Evolutionary conservation across 2,113 vertebrate genomes (phyloP), one percentile per base, ranked within the genome.

Genomic region (Manacus vitellinus): DNA sequence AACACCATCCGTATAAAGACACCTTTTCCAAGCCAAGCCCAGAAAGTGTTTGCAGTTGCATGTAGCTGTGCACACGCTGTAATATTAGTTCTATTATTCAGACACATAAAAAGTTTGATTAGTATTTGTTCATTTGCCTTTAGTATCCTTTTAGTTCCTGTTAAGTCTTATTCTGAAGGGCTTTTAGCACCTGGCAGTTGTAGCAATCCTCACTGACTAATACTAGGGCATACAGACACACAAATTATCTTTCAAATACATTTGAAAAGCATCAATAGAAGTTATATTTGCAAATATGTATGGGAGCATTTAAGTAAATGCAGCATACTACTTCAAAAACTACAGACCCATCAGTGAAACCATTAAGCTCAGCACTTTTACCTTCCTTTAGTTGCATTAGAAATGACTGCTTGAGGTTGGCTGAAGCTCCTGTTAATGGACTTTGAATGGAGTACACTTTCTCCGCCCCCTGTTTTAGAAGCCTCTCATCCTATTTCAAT

Each of bases 331-430:
- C n/a, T 93, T 94, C 31, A 31, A 79, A 82, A 82, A 85, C 49
- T 67, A 92, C 49, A 92, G 77, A 74, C 23, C 46, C 55, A 89
- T 51, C 58, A 65, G 58, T 41, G 81, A 96, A 86, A 76, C 41
- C 67, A 86, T 89, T 92, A 87, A 93, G 76, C 71, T 90, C 49
- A 94, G 68, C 88, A 83, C 70, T 94, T 92, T 83, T 52, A 92
- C 85, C 79, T 95, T 94, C 67, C 37, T 80, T 90, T 66, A 85
- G 87, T 14, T 85, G 66, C 82, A 89, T 94, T 85, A 89, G 83
- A 81, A 91, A 82, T 63, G 46, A 87, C 63, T 81, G 24, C 83
- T 94, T 91, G 84, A 94, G 72, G 63, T 95, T 93, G 85, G 55
- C 63, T 72, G 88, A 91, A 77, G 47, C 28, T 85, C 66, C 83